These are phyloP conservation scores for Burhinus bistriatus DNA, from an alignment of 2,113 vertebrate genomes.

Conservation along the genomic window DNA sequence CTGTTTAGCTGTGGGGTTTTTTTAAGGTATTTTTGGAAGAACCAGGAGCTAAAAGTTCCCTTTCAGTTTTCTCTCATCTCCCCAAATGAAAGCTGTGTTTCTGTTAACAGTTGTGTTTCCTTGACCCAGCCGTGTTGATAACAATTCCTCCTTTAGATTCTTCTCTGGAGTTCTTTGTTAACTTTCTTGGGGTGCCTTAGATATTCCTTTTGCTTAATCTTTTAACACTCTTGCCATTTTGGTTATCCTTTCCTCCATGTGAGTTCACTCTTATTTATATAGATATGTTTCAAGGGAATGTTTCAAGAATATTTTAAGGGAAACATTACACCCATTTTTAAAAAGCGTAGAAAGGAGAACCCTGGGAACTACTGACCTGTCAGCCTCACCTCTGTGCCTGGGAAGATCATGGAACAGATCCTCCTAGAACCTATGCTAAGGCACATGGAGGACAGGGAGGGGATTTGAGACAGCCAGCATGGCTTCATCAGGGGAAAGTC, in stretches of 20 bases:
- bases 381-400: background rate
- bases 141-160: background rate
- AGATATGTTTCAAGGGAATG: background rate
- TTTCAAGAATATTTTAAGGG: background rate
- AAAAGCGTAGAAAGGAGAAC: background rate
- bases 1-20: background rate
- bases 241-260: background rate
- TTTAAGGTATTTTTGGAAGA: background rate
- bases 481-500: background rate
- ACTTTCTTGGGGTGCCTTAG: background rate
- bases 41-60: background rate
- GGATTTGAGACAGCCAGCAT: background rate
- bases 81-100: background rate
- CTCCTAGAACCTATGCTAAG: background rate
- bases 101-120: background rate
- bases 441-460: background rate
- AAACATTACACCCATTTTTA: background rate
- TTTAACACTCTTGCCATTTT: background rate
- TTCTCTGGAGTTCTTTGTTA: background rate
- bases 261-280: background rate
- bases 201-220: background rate
- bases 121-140: background rate
- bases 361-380: background rate
- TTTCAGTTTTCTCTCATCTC: background rate
- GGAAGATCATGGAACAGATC: background rate